phyloP scores from a whole-genome alignment of 2,113 vertebrate genomes.

The Onychorhynchus coronatus region DNA sequence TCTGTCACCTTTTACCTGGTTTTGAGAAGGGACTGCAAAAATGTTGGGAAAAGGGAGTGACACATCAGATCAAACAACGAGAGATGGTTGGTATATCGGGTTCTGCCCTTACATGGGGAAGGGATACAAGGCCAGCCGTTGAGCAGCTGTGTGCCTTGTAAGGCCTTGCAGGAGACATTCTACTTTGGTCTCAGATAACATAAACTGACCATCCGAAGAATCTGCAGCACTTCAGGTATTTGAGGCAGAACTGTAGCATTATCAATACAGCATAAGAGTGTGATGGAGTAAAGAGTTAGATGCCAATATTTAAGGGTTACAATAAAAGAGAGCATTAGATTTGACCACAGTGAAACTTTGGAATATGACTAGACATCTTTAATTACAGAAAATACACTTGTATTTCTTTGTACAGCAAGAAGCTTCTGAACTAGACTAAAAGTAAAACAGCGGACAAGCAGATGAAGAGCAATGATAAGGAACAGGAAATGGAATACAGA shows the following conservation, averaged over 20 bases:
- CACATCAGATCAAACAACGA: neutral
- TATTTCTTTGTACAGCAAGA: neutral
- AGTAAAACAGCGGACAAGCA: neutral
- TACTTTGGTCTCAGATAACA: neutral
- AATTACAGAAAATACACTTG: neutral
- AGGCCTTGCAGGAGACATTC: neutral
- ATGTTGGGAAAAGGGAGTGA: neutral
- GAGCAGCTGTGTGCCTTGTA: neutral
- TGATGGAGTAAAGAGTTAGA: neutral
- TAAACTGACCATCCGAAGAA: neutral
- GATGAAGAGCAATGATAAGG: neutral
- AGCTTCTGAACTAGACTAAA: neutral
- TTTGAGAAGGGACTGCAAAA: neutral
- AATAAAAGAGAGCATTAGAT: neutral
- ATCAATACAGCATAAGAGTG: neutral
- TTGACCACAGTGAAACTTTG: neutral
- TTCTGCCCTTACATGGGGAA: neutral
- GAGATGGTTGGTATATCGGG: neutral
- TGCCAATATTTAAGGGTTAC: neutral
- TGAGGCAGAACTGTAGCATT: neutral
- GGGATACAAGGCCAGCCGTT: neutral
- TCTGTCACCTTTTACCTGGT: neutral
- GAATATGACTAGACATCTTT: neutral
- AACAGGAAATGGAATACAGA: neutral
- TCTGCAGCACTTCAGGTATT: neutral